Evolutionary conservation across 2,797 vertebrate species (phyloP).

Genomic region (Nyctibius grandis): DNA sequence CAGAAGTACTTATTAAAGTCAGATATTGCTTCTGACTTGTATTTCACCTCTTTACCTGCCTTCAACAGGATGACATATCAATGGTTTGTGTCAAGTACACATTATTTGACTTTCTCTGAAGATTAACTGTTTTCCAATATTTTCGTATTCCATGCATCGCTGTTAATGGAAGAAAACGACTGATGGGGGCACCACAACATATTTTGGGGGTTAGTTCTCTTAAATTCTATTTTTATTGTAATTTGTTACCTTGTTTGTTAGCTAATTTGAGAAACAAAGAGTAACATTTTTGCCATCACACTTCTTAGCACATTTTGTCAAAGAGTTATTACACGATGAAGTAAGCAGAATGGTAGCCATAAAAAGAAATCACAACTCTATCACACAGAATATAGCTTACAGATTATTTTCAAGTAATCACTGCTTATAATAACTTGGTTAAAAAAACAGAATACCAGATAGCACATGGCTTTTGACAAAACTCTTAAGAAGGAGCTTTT

Average conservation of each 20-base stretch:
- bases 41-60: not conserved
- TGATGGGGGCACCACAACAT: not conserved
- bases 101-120: not conserved
- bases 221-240: not conserved
- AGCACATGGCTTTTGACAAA: not conserved
- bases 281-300: not conserved
- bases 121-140: not conserved
- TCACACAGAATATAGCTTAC: not conserved
- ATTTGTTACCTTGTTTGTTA: not conserved
- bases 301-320: not conserved
- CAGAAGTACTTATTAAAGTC: not conserved
- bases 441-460: not conserved
- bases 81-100: not conserved
- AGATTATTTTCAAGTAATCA: not conserved
- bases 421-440: not conserved
- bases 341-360: not conserved
- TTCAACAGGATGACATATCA: not conserved
- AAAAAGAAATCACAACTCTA: not conserved
- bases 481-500: not conserved
- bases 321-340: slow-evolving; percentile 1
- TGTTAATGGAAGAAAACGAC: not conserved
- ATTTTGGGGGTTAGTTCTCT: not conserved
- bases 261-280: not conserved
- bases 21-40: not conserved
- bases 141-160: not conserved